Percentiles rank a stretch among this genome's conserved stretches.
These are phyloP conservation scores for Drosophila merina DNA, from an alignment of 2,888 invertebrate species.

Conservation along the genomic window DNA sequence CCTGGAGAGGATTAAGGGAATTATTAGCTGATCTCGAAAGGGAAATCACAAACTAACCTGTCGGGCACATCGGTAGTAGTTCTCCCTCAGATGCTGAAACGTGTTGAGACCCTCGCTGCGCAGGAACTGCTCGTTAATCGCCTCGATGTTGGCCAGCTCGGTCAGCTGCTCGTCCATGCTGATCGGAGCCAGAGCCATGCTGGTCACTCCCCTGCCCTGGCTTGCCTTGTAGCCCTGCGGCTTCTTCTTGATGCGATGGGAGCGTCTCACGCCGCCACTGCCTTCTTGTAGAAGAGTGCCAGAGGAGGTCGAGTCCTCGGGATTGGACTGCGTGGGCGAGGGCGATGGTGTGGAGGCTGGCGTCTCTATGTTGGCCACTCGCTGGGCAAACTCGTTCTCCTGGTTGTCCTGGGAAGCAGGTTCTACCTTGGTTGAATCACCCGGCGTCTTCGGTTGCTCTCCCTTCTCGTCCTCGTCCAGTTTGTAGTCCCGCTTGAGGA, in stretches of 20 bases:
- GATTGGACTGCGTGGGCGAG: slow-evolving; percentile 45
- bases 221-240: slow-evolving; percentile 83
- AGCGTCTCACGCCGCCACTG: slow-evolving; percentile 86
- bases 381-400: slow-evolving; percentile 52
- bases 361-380: slow-evolving; percentile 64
- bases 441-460: slow-evolving; percentile 1
- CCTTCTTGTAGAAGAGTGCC: not conserved
- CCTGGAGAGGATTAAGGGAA: slow-evolving; percentile 84
- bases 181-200: slow-evolving; percentile 82
- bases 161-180: slow-evolving; percentile 80
- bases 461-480: slow-evolving; percentile 67
- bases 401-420: not conserved
- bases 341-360: slow-evolving; percentile 72
- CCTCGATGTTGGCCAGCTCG: slow-evolving; percentile 80
- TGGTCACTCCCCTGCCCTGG: slow-evolving; percentile 86
- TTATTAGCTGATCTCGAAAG: not conserved
- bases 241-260: slow-evolving; percentile 91
- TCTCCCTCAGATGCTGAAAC: slow-evolving; percentile 92
- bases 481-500: slow-evolving; percentile 80
- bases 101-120: slow-evolving; percentile 86
- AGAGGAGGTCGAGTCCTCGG: slow-evolving; percentile 4
- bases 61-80: slow-evolving; percentile 93
- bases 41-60: slow-evolving; percentile 86
- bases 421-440: not conserved
- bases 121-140: slow-evolving; percentile 81